Evolutionary conservation across 2,888 invertebrate genomes (phyloP), one percentile per base, ranked within the genome.

Genomic region (Melinaea menophilus): DNA sequence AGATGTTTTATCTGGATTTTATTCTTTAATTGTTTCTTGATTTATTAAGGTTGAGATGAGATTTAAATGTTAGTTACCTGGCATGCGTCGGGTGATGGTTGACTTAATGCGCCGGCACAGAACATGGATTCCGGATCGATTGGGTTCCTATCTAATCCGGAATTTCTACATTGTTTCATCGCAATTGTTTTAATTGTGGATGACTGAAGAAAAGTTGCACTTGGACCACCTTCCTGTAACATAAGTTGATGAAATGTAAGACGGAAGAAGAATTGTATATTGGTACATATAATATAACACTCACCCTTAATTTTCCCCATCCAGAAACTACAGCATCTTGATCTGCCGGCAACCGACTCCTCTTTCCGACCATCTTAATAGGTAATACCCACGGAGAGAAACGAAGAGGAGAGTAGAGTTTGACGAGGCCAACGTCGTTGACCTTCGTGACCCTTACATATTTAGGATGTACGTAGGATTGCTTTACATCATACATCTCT

Each of bases 41-140:
- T 51, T 51, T 51, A 51, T 48, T 13, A n/a, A 11, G n/a, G 5
- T n/a, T 7, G 51, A 4, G 7, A 51, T 31, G 2, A 9, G 31
- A 11, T 2, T 51, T 1, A 41, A 22, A 37, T 45, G n/a, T 55
- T 48, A 2, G 1, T 65, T 73, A 91, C 92, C 84, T 92, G 91
- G 62, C 92, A 92, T 58, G 92, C 88, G 73, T 92, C 92, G 58
- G 89, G 87, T 3, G 90, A 86, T 0, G 83, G 81, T 47, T 85
- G 84, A n/a, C 73, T 79, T 70, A 88, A 85, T 33, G 88, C 86
- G 1, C 92, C 92, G 0, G 92, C 92, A 61, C 92, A 92, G 73
- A 92, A 88, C 92, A 92, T 92, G 33, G 86, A 84, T 0, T 78
- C 71, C 0, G 91, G 90, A 58, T 88, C 85, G 45, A 90, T 89